Evolutionary conservation across 1,140 invertebrate species (phyloP).

Genomic region (Globodera rostochiensis): DNA sequence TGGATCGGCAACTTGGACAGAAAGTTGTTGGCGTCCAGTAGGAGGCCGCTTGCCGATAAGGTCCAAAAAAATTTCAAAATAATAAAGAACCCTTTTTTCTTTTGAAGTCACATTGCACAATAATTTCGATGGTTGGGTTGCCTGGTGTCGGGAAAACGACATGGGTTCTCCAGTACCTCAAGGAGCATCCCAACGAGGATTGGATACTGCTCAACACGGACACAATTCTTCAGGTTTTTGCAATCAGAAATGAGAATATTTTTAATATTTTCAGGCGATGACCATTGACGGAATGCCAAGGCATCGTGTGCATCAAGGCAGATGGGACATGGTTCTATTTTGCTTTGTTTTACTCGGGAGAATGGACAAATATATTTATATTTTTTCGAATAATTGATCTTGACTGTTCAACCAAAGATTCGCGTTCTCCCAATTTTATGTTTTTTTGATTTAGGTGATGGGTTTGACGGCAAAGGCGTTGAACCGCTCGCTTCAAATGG

Average conservation of each 20-base stretch:
- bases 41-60: constrained; percentile 33
- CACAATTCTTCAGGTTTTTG: constrained; percentile 38
- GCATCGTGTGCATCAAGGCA: constrained; percentile 52
- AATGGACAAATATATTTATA: background rate
- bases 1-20: constrained; percentile 29
- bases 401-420: too few relatives aligned
- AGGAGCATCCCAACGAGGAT: constrained; percentile 60
- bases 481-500: constrained; percentile 47
- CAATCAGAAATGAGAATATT: background rate
- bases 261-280: constrained; percentile 25
- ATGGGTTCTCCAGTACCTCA: constrained; percentile 61
- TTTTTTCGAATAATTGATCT: too few relatives aligned
- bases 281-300: constrained; percentile 60
- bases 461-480: constrained; percentile 61
- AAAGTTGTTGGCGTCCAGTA: constrained; percentile 31
- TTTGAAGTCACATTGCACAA: constrained; percentile 57
- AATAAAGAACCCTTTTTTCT: background rate
- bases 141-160: constrained; percentile 48
- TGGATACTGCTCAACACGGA: constrained; percentile 60
- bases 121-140: constrained; percentile 60
- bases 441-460: constrained; percentile 45
- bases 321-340: constrained; percentile 59
- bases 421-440: background rate
- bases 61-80: background rate
- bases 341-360: too few relatives aligned